Evolutionary conservation across 2,113 vertebrate species (phyloP).

Genomic region (Chunga burmeisteri): DNA sequence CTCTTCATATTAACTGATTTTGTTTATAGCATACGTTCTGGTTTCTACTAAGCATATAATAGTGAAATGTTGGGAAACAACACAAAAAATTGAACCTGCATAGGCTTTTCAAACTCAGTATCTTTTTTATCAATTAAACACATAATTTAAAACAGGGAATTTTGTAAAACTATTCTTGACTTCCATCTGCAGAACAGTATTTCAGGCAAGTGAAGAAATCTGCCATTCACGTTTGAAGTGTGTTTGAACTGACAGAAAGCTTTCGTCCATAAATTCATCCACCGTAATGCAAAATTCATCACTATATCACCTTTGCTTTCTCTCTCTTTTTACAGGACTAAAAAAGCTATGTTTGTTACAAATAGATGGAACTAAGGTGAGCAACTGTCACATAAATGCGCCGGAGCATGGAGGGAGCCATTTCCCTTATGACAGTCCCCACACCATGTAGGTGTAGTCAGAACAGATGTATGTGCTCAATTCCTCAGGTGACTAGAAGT

Average conservation of each 20-base stretch:
- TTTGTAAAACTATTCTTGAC: not conserved
- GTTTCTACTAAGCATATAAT: not conserved
- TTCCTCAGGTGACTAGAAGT: not conserved
- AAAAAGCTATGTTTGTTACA: not conserved
- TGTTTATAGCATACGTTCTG: not conserved
- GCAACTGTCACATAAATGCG: not conserved
- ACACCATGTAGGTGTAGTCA: rapidly evolving
- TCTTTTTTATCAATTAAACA: not conserved
- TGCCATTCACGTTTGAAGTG: not conserved
- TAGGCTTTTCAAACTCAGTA: not conserved
- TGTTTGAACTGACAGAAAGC: not conserved
- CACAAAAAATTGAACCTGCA: not conserved
- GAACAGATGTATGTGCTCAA: not conserved
- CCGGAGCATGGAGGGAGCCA: not conserved
- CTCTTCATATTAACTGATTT: not conserved
- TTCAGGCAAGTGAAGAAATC: not conserved
- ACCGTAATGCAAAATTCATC: not conserved
- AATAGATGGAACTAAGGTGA: not conserved
- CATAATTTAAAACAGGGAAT: not conserved
- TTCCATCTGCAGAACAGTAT: not conserved
- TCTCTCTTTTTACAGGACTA: not conserved
- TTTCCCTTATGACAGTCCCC: not conserved
- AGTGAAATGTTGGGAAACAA: not conserved
- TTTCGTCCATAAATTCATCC: not conserved
- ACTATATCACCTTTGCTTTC: not conserved